Evolutionary conservation across 92 coral and sea anemone genomes (phyloP).

Genomic region (Metridium senile): DNA sequence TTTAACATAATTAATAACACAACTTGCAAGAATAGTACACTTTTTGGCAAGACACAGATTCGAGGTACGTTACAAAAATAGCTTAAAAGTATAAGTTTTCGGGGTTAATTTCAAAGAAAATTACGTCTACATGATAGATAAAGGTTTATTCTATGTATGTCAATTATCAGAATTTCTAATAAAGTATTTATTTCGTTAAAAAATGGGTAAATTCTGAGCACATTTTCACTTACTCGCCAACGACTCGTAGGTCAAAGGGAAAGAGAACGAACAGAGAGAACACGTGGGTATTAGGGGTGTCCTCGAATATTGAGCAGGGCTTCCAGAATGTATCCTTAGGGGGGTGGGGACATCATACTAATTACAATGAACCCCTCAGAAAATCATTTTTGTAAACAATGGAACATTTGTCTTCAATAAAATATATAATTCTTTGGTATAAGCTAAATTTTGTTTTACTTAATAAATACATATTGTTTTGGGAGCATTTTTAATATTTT

Average conservation of each 20-base stretch:
- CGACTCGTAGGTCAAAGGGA: constrained; percentile 96
- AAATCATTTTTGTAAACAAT: too few relatives aligned
- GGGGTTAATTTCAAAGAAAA: neutral
- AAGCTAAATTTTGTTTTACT: neutral
- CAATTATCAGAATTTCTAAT: neutral
- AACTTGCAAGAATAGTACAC: neutral
- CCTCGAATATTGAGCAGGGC: constrained; percentile 40
- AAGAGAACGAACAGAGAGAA: constrained; percentile 69
- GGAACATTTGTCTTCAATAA: too few relatives aligned
- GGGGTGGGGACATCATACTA: constrained; percentile 28
- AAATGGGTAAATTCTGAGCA: constrained; percentile 1
- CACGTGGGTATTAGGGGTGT: constrained; percentile 87
- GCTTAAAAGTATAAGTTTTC: neutral
- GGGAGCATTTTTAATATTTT: neutral
- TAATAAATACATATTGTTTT: too few relatives aligned
- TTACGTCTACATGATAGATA: neutral
- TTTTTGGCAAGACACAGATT: neutral
- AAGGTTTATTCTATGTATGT: neutral
- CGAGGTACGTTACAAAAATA: neutral
- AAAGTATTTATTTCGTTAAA: neutral
- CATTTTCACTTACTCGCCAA: constrained; percentile 81
- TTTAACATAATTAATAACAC: too few relatives aligned
- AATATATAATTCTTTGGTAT: neutral
- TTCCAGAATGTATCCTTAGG: neutral
- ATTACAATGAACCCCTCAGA: neutral